Conservation (phyloP, 2,113 vertebrate species). For the Dicrurus megarhynchus region DNA sequence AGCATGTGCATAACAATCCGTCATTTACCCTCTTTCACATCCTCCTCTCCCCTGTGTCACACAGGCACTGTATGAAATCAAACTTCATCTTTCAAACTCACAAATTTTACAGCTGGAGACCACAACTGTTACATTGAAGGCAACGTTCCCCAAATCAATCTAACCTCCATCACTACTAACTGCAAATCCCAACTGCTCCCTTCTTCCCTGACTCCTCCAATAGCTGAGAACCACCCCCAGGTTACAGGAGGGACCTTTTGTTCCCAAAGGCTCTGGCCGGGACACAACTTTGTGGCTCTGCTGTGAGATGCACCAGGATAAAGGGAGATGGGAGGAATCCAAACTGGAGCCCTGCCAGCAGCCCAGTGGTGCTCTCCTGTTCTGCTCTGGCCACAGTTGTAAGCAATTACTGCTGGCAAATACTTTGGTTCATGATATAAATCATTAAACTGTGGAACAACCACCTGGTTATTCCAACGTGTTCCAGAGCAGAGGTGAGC, state of each 20-base stretch:
- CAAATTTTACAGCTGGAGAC: background rate
- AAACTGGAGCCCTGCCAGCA: background rate
- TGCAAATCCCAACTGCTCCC: background rate
- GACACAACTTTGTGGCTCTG: background rate
- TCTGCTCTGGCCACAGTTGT: background rate
- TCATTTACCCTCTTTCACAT: background rate
- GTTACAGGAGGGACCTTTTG: background rate
- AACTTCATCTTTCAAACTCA: background rate
- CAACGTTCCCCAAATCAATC: background rate
- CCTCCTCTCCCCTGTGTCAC: background rate
- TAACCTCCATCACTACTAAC: background rate
- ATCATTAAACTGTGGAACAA: background rate
- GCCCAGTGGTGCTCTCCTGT: background rate
- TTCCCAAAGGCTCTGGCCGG: background rate
- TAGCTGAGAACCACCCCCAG: rapidly evolving
- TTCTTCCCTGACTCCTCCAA: background rate
- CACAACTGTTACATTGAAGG: background rate
- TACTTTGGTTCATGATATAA: background rate
- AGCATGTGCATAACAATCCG: background rate
- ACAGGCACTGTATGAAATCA: rapidly evolving
- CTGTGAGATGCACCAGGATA: background rate
- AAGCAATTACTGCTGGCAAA: background rate
- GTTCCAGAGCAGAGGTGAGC: background rate
- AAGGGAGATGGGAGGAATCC: background rate
- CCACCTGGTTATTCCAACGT: background rate